Percentiles rank a stretch among this genome's conserved stretches.
These are phyloP conservation scores for Machaerirhynchus nigripectus DNA, from an alignment of 2,113 vertebrate species.

Conservation along the genomic window DNA sequence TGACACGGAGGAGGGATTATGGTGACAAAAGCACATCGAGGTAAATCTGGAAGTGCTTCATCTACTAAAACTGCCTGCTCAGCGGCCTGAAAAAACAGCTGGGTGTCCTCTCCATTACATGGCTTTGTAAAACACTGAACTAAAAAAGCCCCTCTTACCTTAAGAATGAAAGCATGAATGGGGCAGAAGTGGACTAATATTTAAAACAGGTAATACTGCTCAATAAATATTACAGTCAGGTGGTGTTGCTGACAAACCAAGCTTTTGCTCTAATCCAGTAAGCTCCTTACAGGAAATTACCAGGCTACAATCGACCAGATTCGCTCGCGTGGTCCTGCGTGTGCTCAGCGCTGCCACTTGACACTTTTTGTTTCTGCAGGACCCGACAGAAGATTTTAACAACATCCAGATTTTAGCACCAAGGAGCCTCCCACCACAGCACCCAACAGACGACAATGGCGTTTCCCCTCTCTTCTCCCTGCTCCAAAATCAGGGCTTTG, in stretches of 20 bases:
- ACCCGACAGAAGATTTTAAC: background rate
- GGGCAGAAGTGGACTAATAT: background rate
- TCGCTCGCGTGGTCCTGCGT: background rate
- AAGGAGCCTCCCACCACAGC: background rate
- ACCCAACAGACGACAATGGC: fast-evolving
- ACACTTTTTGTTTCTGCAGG: background rate
- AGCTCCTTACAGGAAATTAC: constrained; percentile 67
- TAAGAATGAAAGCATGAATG: background rate
- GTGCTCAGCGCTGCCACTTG: background rate
- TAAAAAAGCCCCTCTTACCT: background rate
- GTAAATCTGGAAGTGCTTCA: constrained; percentile 64
- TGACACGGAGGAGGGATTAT: constrained; percentile 49
- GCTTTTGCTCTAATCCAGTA: constrained; percentile 66
- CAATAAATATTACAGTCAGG: constrained; percentile 37
- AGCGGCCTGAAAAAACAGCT: background rate
- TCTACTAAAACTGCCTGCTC: constrained; percentile 24
- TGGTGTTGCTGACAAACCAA: constrained; percentile 52
- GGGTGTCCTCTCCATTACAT: background rate
- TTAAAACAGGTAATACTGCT: constrained; percentile 45
- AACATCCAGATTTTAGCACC: background rate
- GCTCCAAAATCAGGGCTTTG: background rate
- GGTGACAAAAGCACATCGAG: constrained; percentile 46
- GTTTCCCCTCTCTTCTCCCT: background rate
- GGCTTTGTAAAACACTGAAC: background rate
- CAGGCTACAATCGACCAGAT: background rate